phyloP scores from a whole-genome alignment of 2,113 vertebrate species.

The Poeciliopsis prolifica region DNA sequence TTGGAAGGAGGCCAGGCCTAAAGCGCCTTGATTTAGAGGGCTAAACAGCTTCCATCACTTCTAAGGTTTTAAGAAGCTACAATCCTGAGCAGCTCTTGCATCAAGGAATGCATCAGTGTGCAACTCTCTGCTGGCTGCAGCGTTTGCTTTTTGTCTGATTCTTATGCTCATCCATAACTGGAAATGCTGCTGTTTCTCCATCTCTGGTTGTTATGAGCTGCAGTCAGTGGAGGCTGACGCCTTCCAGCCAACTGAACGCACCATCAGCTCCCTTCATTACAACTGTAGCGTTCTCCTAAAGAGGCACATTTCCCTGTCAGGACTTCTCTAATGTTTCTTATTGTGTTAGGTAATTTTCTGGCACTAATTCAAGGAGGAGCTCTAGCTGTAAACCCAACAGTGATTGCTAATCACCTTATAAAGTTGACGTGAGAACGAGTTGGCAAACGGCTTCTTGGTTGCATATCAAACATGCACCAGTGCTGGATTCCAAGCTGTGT shows the following conservation, averaged over 20 bases:
- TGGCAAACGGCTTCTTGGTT: constrained; percentile 18
- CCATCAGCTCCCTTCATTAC: constrained; percentile 5
- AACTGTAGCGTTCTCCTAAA: background rate
- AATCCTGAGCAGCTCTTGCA: constrained; percentile 48
- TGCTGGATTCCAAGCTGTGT: constrained; percentile 4
- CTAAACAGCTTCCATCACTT: constrained; percentile 48
- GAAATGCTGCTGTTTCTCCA: constrained; percentile 29
- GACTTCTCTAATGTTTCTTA: background rate
- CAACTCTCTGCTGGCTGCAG: constrained; percentile 9
- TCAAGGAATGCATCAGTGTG: constrained; percentile 16
- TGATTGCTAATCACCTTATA: constrained; percentile 1
- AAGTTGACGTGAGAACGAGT: constrained; percentile 11
- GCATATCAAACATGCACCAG: constrained; percentile 11
- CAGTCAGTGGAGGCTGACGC: background rate
- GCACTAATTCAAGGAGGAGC: background rate
- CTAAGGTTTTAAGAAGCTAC: constrained; percentile 40
- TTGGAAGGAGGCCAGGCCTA: constrained; percentile 41
- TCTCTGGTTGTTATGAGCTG: constrained; percentile 13
- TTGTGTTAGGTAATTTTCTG: background rate
- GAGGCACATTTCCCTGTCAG: background rate
- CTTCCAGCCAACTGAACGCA: constrained; percentile 1
- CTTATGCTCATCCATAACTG: background rate
- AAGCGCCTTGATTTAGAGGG: constrained; percentile 47
- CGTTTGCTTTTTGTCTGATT: constrained; percentile 24
- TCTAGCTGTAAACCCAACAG: constrained; percentile 3